Conservation (phyloP, 2,113 vertebrate genomes). For the Rhabdomys dilectus region DNA sequence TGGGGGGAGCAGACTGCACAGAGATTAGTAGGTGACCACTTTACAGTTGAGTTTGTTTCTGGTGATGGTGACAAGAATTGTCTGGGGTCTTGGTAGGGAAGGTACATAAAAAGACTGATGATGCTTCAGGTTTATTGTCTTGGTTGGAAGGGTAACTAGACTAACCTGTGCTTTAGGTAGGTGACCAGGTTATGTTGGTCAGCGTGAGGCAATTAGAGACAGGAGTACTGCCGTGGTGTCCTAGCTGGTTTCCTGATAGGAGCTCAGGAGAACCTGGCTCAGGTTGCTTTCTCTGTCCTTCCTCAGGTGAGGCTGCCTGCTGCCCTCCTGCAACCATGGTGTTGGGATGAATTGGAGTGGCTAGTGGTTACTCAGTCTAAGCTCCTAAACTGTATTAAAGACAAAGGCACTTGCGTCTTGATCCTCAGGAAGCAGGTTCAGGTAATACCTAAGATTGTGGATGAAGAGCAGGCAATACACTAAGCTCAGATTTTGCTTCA, state of each 20-base stretch:
- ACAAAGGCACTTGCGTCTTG: fast-evolving
- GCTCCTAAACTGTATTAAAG: background rate
- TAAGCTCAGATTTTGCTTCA: fast-evolving
- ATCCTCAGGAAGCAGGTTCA: background rate
- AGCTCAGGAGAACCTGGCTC: too few relatives aligned
- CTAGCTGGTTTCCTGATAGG: fast-evolving
- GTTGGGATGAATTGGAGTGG: background rate
- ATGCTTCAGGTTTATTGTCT: background rate
- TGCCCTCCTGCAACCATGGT: fast-evolving
- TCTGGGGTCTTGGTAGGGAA: background rate
- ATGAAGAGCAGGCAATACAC: fast-evolving
- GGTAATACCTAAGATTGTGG: fast-evolving
- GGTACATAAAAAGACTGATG: background rate
- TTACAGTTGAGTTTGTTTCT: background rate
- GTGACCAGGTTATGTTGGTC: fast-evolving
- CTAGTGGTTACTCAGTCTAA: fast-evolving
- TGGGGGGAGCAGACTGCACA: fast-evolving
- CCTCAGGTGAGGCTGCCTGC: background rate
- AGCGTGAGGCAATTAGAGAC: background rate
- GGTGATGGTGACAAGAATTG: fast-evolving
- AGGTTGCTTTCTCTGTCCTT: fast-evolving
- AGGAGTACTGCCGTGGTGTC: fast-evolving
- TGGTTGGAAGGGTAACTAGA: background rate
- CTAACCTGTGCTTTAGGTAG: background rate
- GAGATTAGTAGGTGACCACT: fast-evolving